A percentile compares a stretch with the other conserved stretches of the same genome.
phyloP scores from a whole-genome alignment of 2,888 invertebrate species.

The Drosophila koepferae region DNA sequence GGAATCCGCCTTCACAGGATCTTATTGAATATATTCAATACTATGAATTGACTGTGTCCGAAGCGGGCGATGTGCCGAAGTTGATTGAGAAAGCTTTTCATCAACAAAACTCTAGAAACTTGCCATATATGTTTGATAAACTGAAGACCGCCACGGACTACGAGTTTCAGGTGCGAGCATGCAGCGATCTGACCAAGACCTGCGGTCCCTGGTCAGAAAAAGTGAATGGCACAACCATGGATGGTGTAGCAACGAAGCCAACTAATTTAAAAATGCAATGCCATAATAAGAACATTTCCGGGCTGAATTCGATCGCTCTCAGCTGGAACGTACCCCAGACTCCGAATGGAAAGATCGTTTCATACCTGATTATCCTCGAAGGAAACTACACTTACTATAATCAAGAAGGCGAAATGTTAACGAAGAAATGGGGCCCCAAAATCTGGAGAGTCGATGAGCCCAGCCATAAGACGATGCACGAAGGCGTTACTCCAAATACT shows the following conservation, averaged over 20 bases:
- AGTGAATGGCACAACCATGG: conserved; percentile 93
- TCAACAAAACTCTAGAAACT: conserved; percentile 88
- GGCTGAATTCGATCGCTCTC: conserved; percentile 88
- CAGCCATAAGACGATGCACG: conserved; percentile 86
- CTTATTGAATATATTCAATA: conserved; percentile 91
- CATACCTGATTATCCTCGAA: conserved; percentile 89
- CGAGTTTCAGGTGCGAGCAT: conserved; percentile 92
- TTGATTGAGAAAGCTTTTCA: conserved; percentile 88
- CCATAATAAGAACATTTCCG: conserved; percentile 86
- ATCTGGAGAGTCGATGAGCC: conserved; percentile 87
- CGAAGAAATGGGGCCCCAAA: conserved; percentile 88
- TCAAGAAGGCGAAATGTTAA: conserved; percentile 86
- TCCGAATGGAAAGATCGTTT: conserved; percentile 92
- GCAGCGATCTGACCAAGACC: conserved; percentile 90
- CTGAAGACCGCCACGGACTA: conserved; percentile 93
- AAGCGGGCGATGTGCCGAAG: conserved; percentile 86
- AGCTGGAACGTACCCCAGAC: conserved; percentile 90
- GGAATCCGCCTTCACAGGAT: conserved; percentile 89
- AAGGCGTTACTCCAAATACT: conserved; percentile 92
- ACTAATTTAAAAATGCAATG: conserved; percentile 89
- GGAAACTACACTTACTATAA: conserved; percentile 86
- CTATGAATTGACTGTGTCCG: conserved; percentile 89
- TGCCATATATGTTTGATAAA: conserved; percentile 91
- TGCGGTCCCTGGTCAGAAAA: conserved; percentile 92
- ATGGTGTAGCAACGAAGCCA: conserved; percentile 92